These are phyloP conservation scores for Coremacera marginata DNA, from an alignment of 2,888 invertebrate genomes.

Conservation along the genomic window DNA sequence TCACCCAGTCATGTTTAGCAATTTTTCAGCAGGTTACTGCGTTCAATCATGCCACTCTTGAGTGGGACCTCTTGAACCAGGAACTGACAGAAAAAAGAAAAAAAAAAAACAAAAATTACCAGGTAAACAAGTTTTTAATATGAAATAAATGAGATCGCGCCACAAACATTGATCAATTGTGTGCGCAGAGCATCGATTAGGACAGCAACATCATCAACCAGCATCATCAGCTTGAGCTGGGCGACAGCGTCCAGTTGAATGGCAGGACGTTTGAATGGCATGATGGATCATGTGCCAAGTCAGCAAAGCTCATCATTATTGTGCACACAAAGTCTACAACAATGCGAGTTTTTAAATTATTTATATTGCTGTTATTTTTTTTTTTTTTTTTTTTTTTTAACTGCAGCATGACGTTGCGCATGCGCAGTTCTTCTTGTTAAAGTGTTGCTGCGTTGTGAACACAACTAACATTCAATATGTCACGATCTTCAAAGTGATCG, in stretches of 20 bases:
- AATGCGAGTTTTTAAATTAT: conserved; percentile 6
- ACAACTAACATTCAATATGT: not conserved
- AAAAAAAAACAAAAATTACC: not conserved
- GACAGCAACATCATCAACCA: no score
- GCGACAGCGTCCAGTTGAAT: not conserved
- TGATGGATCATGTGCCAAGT: conserved; percentile 10
- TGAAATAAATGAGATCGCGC: conserved; percentile 26
- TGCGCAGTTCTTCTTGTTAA: not conserved
- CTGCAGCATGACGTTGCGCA: not conserved
- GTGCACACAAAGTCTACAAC: not conserved
- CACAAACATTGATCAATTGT: conserved; percentile 19
- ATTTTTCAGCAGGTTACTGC: not conserved
- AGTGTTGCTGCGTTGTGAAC: conserved; percentile 3
- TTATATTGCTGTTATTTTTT: no score
- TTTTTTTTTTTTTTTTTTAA: not conserved
- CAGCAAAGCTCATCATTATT: not conserved
- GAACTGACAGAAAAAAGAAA: not conserved
- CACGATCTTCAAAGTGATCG: conserved; percentile 7
- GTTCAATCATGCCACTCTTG: not conserved
- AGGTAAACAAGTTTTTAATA: conserved; percentile 21
- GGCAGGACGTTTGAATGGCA: conserved; percentile 2
- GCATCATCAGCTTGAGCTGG: not conserved
- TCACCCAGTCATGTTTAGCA: not conserved
- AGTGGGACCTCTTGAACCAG: conserved; percentile 13
- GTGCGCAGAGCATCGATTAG: not conserved